phyloP scores from a whole-genome alignment of 2,797 vertebrate genomes.

The Characodon lateralis region DNA sequence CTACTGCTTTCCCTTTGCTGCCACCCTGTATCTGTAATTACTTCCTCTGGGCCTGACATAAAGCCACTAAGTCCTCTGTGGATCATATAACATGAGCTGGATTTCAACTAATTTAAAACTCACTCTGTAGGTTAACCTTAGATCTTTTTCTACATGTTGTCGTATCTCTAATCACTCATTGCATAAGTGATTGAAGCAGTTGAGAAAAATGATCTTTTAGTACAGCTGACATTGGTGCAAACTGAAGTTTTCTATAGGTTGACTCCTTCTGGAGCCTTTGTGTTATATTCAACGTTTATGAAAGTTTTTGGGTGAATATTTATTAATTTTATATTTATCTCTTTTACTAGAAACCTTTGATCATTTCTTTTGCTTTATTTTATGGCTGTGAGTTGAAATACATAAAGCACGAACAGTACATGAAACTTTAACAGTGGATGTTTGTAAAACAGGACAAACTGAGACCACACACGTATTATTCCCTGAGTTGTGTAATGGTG shows the following conservation, averaged over 20 bases:
- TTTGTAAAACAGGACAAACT: neutral
- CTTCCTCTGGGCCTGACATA: conserved; percentile 1
- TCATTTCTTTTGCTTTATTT: neutral
- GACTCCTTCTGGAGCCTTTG: neutral
- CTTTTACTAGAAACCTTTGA: neutral
- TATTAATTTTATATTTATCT: neutral
- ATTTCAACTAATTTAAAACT: conserved; percentile 30
- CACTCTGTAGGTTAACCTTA: conserved; percentile 16
- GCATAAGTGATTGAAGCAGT: conserved; percentile 6
- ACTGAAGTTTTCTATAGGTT: neutral
- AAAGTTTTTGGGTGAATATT: neutral
- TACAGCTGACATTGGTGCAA: neutral
- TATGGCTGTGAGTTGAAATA: conserved; percentile 2
- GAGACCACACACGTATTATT: conserved; percentile 59
- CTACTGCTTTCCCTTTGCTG: conserved; percentile 28
- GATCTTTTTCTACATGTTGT: neutral
- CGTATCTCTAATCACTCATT: conserved; percentile 11
- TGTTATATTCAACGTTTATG: neutral
- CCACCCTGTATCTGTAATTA: conserved; percentile 10
- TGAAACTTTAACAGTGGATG: neutral
- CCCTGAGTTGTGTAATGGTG: neutral
- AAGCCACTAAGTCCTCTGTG: conserved; percentile 2
- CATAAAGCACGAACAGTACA: conserved; percentile 4
- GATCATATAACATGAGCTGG: conserved; percentile 22
- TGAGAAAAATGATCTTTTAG: neutral